Conservation (phyloP, 1,140 invertebrate species). For the Physella acuta region DNA sequence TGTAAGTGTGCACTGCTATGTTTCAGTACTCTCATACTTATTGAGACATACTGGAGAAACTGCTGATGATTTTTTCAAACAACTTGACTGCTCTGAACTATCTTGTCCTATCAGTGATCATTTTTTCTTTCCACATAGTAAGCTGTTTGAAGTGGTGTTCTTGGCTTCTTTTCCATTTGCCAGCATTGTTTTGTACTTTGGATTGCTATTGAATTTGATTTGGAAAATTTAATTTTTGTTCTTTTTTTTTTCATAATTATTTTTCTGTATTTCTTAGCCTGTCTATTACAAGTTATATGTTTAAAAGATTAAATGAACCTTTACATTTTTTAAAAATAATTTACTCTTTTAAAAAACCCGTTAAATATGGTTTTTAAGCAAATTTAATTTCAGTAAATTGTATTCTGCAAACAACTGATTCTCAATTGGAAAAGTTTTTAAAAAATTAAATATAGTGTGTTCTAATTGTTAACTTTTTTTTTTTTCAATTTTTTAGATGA, state of each 20-base stretch:
- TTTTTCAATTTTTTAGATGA: constrained; percentile 16
- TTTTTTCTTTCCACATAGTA: constrained; percentile 10
- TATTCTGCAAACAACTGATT: no score
- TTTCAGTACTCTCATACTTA: constrained; percentile 22
- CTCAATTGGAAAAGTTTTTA: no score
- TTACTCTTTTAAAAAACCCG: not conserved
- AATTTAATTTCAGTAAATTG: not conserved
- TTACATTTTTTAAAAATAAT: not conserved
- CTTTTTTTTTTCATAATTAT: not conserved
- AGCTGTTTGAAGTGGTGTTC: not conserved
- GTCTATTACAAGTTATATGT: not conserved
- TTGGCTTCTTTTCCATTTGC: not conserved
- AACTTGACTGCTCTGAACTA: not conserved
- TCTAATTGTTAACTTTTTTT: not conserved
- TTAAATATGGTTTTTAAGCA: not conserved
- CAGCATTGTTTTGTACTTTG: not conserved
- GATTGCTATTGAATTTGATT: not conserved
- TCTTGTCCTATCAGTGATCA: constrained; percentile 4
- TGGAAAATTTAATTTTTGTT: not conserved
- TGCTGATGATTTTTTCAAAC: constrained; percentile 17
- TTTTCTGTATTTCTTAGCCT: not conserved
- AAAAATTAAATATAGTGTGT: no score
- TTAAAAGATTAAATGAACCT: not conserved
- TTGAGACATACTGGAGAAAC: constrained; percentile 16
- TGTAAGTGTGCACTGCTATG: not conserved